Base-by-base conservation (phyloP, 2,888 invertebrate genomes). In the Venustoraphidia nigricollis region DNA sequence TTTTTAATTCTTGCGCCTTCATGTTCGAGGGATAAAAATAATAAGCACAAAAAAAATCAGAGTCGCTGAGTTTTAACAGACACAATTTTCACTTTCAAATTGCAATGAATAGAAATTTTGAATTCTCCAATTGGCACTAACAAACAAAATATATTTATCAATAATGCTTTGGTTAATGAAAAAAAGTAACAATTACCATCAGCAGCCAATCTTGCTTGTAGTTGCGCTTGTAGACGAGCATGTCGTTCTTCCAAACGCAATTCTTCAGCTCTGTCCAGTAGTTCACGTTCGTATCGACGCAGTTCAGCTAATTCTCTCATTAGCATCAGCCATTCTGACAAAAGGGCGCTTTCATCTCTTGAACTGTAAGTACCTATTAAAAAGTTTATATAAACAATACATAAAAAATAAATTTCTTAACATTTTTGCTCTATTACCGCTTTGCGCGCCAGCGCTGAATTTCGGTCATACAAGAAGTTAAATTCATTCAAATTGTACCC, bases 181-280 rank as follows among this genome's bases (percentile, higher is more conserved):
- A 8, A 44, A 13, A 36, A 37, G 34, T 39, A 51, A 38, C 41
- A 66, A 69, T 68, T 60, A 80, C 79, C 75, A 60, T 73, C 75
- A 59, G 75, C 73, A 45, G 73, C 72, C 56, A 81, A 67, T 56
- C 80, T 67, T 56, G 78, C 79, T 46, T 83, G 70, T 45, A 88
- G 71, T 59, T 85, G 81, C 53, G 82, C 77, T 61, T 88, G 83
- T 50, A 89, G 68, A 58, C 85, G 74, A 42, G 83, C 81, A 63
- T 89, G 86, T 47, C 87, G 71, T 67, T 88, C 86, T 64, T 89
- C 88, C 50, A 89, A 66, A 62, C 89, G 85, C 52, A 89, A 69
- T 65, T 89, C 87, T 63, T 85, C 79, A 44, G 85, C 86, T 53
- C 83, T 72, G 49, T 88, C 81, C 60, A 80, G 72, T 52, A 89